Conservation (phyloP, 2,888 invertebrate species). For the Cerceris rybyensis region DNA sequence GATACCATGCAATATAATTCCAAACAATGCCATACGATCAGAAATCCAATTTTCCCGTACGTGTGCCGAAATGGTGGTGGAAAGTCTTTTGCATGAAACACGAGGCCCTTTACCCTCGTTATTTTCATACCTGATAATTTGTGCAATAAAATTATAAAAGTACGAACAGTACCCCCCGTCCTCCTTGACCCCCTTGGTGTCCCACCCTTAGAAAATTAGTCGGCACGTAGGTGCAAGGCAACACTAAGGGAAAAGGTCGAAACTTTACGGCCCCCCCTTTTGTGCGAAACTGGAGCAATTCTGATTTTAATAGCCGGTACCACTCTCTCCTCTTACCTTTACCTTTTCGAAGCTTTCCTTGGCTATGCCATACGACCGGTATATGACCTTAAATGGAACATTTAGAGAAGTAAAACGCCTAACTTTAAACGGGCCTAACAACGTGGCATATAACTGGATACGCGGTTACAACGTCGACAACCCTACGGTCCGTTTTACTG, state of each 20-base stretch:
- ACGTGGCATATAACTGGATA: slow-evolving; percentile 26
- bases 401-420: slow-evolving; percentile 27
- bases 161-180: slow-evolving; percentile 29
- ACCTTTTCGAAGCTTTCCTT: slow-evolving; percentile 13
- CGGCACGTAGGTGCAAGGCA: neutral
- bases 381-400: slow-evolving; percentile 28
- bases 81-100: neutral
- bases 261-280: slow-evolving; percentile 47
- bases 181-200: slow-evolving; percentile 12
- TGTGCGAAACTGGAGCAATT: slow-evolving; percentile 69
- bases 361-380: neutral
- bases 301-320: slow-evolving; percentile 57
- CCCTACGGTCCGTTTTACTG: slow-evolving; percentile 62
- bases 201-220: neutral
- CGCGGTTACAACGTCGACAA: slow-evolving; percentile 16
- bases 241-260: slow-evolving; percentile 16
- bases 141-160: slow-evolving; percentile 70
- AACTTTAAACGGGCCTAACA: slow-evolving; percentile 10
- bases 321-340: slow-evolving; percentile 20
- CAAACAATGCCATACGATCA: slow-evolving; percentile 4
- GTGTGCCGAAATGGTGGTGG: neutral
- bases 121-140: slow-evolving; percentile 71
- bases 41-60: slow-evolving; percentile 27
- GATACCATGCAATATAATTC: slow-evolving; percentile 31
- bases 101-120: slow-evolving; percentile 14